These are phyloP conservation scores for Vanacampus margaritifer DNA, from an alignment of 2,113 vertebrate genomes.

Conservation along the genomic window DNA sequence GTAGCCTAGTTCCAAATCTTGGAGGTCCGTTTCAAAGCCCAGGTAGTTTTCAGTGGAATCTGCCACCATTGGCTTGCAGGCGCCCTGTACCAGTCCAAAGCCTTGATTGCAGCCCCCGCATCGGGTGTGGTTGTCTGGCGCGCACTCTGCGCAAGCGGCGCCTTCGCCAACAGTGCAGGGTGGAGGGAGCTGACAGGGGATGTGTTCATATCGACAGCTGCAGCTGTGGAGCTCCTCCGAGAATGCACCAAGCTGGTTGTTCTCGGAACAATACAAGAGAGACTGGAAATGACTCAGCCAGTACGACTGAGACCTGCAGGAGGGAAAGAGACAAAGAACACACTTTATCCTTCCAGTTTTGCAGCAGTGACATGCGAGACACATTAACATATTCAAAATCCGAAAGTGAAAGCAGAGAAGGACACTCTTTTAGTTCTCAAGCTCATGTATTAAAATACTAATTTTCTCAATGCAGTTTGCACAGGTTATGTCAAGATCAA, in stretches of 20 bases:
- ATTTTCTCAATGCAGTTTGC: no score
- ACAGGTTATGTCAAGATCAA: no score
- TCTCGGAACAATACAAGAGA: conserved; percentile 93
- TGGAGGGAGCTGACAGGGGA: conserved; percentile 79
- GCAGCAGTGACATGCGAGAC: background rate
- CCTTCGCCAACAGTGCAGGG: conserved; percentile 86
- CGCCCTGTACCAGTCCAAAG: conserved; percentile 85
- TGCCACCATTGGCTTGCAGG: conserved; percentile 88
- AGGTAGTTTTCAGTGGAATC: conserved; percentile 95
- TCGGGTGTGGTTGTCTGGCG: conserved; percentile 88
- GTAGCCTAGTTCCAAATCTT: conserved; percentile 91
- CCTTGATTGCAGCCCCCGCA: conserved; percentile 89
- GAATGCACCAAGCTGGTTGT: conserved; percentile 89
- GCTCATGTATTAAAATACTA: background rate
- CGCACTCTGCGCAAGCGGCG: conserved; percentile 78
- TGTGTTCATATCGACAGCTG: conserved; percentile 86
- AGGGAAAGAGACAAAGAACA: conserved; percentile 6
- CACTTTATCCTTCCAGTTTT: background rate
- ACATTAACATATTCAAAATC: background rate
- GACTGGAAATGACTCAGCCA: conserved; percentile 94
- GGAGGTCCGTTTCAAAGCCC: conserved; percentile 93
- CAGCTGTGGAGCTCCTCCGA: conserved; percentile 90
- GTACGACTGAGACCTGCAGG: conserved; percentile 81
- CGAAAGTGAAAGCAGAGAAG: no score
- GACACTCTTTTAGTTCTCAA: background rate